phyloP scores from a whole-genome alignment of 2,797 vertebrate species.

The Octomys mimax region DNA sequence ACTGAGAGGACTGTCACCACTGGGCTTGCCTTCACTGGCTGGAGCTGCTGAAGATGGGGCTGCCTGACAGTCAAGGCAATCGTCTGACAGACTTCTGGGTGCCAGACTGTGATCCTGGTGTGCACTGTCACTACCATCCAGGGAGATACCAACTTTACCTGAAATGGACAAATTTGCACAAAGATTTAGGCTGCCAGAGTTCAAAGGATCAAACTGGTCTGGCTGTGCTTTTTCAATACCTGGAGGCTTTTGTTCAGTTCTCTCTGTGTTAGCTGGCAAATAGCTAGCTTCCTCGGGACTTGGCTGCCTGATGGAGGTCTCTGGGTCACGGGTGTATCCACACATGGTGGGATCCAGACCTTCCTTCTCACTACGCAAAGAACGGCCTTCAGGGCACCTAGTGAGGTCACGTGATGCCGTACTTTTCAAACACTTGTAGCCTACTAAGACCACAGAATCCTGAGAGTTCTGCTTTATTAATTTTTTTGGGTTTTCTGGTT shows the following conservation, averaged over 20 bases:
- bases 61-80: slow-evolving; percentile 84
- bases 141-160: slow-evolving; percentile 90
- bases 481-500: slow-evolving; percentile 96
- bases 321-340: slow-evolving; percentile 89
- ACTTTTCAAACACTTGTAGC: slow-evolving; percentile 97
- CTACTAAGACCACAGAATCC: slow-evolving; percentile 97
- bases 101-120: slow-evolving; percentile 86
- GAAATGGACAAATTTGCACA: slow-evolving; percentile 88
- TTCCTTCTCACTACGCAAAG: slow-evolving; percentile 90
- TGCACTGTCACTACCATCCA: slow-evolving; percentile 91
- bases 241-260: slow-evolving; percentile 86
- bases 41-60: slow-evolving; percentile 86
- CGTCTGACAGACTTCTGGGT: slow-evolving; percentile 85
- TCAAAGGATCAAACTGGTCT: slow-evolving; percentile 85
- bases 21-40: slow-evolving; percentile 93
- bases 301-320: slow-evolving; percentile 88
- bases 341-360: slow-evolving; percentile 88
- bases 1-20: slow-evolving; percentile 90
- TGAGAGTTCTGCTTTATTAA: slow-evolving; percentile 96
- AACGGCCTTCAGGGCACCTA: slow-evolving; percentile 92
- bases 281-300: slow-evolving; percentile 88
- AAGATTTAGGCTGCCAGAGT: slow-evolving; percentile 88
- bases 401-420: slow-evolving; percentile 90
- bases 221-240: slow-evolving; percentile 86
- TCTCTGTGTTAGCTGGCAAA: slow-evolving; percentile 86